Evolutionary conservation across 2,113 vertebrate genomes (phyloP).

Genomic region (Calidris pugnax): DNA sequence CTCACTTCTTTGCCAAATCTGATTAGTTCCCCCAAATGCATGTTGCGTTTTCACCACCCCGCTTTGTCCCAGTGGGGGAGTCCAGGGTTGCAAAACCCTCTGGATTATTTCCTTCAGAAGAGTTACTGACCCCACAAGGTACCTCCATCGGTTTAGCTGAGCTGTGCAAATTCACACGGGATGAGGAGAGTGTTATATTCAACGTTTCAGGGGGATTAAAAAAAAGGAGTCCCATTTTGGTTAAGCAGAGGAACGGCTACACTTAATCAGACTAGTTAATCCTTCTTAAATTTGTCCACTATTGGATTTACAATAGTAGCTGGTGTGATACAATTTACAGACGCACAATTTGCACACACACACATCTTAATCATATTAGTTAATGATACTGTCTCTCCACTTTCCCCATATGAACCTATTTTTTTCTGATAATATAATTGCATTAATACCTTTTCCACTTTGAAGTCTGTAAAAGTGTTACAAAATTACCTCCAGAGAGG

Average conservation of each 20-base stretch:
- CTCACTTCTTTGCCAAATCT: neutral
- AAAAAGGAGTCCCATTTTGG: neutral
- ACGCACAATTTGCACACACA: too few relatives aligned
- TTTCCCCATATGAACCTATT: neutral
- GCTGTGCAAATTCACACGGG: neutral
- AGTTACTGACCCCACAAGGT: neutral
- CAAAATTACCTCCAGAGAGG: neutral
- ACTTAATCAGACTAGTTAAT: neutral
- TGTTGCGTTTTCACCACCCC: neutral
- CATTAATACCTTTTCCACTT: neutral
- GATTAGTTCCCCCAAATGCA: neutral
- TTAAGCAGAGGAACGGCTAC: neutral
- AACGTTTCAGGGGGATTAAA: rapidly evolving
- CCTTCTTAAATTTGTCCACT: neutral
- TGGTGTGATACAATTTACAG: neutral
- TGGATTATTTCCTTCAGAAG: neutral
- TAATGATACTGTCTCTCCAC: neutral
- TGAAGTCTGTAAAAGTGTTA: neutral
- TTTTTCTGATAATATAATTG: neutral
- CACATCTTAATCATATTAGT: neutral
- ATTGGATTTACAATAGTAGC: neutral
- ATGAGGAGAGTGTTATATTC: neutral
- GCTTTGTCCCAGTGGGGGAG: neutral
- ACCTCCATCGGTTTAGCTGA: neutral
- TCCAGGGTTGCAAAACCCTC: neutral